Base-by-base conservation (phyloP, 2,888 invertebrate species). In the Drosophila meridionalis region DNA sequence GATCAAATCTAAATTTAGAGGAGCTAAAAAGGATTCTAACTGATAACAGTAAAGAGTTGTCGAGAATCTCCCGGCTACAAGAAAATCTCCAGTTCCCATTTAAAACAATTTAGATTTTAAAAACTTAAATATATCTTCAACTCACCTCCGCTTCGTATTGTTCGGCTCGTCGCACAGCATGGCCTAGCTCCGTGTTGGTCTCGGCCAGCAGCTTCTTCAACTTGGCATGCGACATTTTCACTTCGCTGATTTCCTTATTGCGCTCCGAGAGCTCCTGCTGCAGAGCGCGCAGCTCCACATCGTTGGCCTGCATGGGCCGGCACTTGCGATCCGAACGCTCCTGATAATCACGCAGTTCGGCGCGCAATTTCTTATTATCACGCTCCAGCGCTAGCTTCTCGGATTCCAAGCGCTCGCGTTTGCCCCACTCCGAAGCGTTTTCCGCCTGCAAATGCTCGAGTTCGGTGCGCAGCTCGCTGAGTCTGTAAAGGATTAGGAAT, bases 401-500 rank as follows among this genome's bases (percentile, higher is more conserved):
- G 0, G 98, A 97, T 93, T 98, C 98, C 58, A 98, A 92, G 7
- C 97, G 94, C 93, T 98, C 98, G 5, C 98, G 94, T 92, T 97
- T 97, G 26, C 97, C 97, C 98, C 98, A 98, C 92, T 98, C 98
- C 1, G 97, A 95, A 0, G 98, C 98, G 93, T 98, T 98, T 93
- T 98, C 98, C 0, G 96, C 96, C 94, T 98, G 98, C 14, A 98
- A 94, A 82, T 96, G 94, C 92, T 98, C 98, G 81, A 98, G 93
- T 95, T 97, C 96, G 52, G 95, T 94, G 84, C 96, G 94, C 14
- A 97, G 94, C 91, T 97, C 96, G 56, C 95, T 95, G 7, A 97
- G 93, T 4, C 84, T 81, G 2, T 7, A 50, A 61, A 0, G 4
- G 0, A 40, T 32, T 12, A 11, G 3, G 40, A 7, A 40, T 56